Base-by-base conservation (phyloP, 2,888 invertebrate species). In the Synergus japonicus region DNA sequence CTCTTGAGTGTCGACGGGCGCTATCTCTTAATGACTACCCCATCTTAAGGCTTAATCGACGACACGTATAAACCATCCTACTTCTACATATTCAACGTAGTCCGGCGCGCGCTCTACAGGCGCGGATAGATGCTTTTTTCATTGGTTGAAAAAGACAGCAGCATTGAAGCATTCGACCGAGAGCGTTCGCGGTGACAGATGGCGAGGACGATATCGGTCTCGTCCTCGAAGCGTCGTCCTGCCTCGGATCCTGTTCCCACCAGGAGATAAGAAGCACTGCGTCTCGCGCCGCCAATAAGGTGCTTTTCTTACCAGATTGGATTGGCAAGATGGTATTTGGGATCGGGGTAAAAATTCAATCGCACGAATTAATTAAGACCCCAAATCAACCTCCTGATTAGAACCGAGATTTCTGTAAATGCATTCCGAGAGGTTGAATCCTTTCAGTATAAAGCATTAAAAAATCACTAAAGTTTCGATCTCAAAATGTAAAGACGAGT, bases 1-100 rank as follows among this genome's bases (percentile, higher is more conserved):
- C 90, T 87, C 87, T 83, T 83, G 85, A 87, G 89, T 89, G 90
- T 91, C 91, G 90, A 88, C 87, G 85, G 85, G 86, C 86, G 86
- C 87, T 90, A 91, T 91, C 90, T 90, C 91, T 91, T 91, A 92
- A 92, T 92, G 91, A 92, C 90, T 89, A 88, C 86, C 89, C 89
- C 90, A 89, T 91, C 91, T 90, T 88, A 88, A 88, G 89, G 88
- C 88, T 91, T 91, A 91, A 92, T 92, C 92, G 89, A 85, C 89
- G 89, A 92, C 92, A 91, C 89, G 83, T 82, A 83, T 91, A 91
- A 91, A 91, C 88, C 91, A 91, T 91, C 90, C 82, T 83, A 85
- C 85, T 85, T 87, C 89, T 91, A 91, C 91, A 90, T 91, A 91
- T 91, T 91, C 90, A 90, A 90, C 84, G 86, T 82, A 85, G 81